Evolutionary conservation across 2,797 vertebrate species (phyloP).

Genomic region (Lacerta agilis): DNA sequence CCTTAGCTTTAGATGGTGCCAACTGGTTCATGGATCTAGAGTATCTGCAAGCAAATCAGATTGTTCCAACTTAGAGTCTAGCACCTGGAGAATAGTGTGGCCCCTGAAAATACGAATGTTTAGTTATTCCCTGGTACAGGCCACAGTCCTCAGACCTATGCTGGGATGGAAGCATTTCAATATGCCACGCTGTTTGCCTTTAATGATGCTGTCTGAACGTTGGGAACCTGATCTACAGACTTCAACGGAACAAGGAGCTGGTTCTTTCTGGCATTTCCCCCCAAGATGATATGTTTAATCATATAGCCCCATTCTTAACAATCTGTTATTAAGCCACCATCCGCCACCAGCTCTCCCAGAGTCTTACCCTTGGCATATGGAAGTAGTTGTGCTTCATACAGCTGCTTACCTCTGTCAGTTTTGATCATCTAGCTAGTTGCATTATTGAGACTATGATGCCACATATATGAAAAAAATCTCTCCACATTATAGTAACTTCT

Average conservation of each 20-base stretch:
- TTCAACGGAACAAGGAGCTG: background rate
- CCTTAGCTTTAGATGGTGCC: background rate
- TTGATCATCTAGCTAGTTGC: background rate
- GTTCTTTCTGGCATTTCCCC: background rate
- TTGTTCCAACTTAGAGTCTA: background rate
- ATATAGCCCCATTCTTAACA: background rate
- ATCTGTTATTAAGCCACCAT: background rate
- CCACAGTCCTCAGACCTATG: background rate
- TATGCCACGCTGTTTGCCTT: background rate
- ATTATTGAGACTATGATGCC: constrained; percentile 4
- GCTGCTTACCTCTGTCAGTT: constrained; percentile 1
- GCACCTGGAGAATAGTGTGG: background rate
- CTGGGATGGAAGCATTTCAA: background rate
- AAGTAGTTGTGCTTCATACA: background rate
- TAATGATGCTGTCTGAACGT: rapidly evolving
- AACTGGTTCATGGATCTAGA: background rate
- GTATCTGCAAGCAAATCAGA: background rate
- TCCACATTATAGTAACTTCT: constrained; percentile 31
- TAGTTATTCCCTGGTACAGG: background rate
- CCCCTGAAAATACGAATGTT: background rate
- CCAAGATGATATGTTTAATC: background rate
- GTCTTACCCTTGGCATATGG: rapidly evolving
- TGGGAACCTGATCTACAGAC: rapidly evolving
- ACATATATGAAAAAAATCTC: background rate
- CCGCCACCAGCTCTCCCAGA: constrained; percentile 23